Base-by-base conservation (phyloP, 2,888 invertebrate genomes). In the Drosophila greeni region DNA sequence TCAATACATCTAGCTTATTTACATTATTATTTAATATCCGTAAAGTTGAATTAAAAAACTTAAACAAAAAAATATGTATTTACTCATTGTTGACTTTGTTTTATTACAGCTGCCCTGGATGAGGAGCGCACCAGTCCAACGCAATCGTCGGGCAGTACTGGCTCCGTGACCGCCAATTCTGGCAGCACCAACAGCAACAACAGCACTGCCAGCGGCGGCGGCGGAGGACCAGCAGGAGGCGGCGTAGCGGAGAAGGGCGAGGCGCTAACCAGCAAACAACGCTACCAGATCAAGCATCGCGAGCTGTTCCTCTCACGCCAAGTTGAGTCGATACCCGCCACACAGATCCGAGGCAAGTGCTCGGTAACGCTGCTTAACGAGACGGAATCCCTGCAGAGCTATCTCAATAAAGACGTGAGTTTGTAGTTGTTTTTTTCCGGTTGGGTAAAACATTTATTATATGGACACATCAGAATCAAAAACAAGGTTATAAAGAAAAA, bases 281-380 rank as follows among this genome's bases (percentile, higher is more conserved):
- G 95, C 86, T 97, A 98, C 91, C 97, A 97, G 90, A 93, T 98
- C 89, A 97, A 97, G 90, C 99, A 99, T 90, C 93, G 98, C 86
- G 99, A 99, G 91, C 91, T 99, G 87, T 99, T 99, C 91, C 92
- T 99, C 76, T 98, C 99, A 51, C 94, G 99, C 84, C 96, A 96
- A 91, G 96, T 98, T 86, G 99, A 99, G 90, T 98, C 98, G 66
- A 92, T 99, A 89, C 98, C 99, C 68, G 99, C 99, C 79, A 99
- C 98, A 69, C 97, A 98, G 91, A 99, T 99, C 86, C 93, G 99
- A 88, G 99, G 98, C 90, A 99, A 99, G 92, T 99, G 99, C 91
- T 95, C 96, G 83, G 99, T 99, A 85, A 98, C 98, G 81, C 92
- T 99, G 85, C 94, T 99, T 90, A 99, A 99, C 91, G 99, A 99